Base-by-base conservation (phyloP, 2,113 vertebrate genomes). In the Prietella phreatophila region DNA sequence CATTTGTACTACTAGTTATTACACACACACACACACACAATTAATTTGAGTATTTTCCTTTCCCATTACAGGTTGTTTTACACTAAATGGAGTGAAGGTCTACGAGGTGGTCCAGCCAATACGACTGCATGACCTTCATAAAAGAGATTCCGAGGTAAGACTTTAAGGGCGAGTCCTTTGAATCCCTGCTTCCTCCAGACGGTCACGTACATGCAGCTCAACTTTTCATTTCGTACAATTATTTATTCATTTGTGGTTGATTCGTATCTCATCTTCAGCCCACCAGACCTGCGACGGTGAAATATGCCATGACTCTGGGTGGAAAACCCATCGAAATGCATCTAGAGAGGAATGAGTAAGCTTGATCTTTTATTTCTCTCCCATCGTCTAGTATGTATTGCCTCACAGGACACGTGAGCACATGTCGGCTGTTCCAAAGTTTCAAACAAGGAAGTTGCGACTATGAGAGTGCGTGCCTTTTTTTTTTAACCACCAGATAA, bases 91-190 rank as follows among this genome's bases (percentile, higher is more conserved):
- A 25, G 89, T 81, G 27, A 87, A 89, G 42, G 88, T 92, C 63
- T 94, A 93, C 25, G 94, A 95, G 80, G 89, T 96, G 78, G 92
- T 96, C 33, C 93, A 90, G 88, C 95, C 95, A 8, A 61, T 95
- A 80, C 91, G 90, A 88, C 89, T 96, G 61, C 94, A 95, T 85
- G 53, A 91, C 1, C 85, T 94, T 25, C 89, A 93, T 60, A 96
- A 94, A 88, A 90, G 95, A 93, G 78, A 94, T 2, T 20, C 92
- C 80, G 91, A 93, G 91, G 95, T 95, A 85, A 90, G 85, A 8
- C 27, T 80, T 55, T 30, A 5, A 53, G 5, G 5, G 1, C 5
- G 22, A 2, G 19, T 36, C 50, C n/a, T 33, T n/a, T 15, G 5
- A 22, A 42, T 25, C 6, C 10, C 11, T 71, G 65, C 30, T 67